Evolutionary conservation across 2,797 vertebrate species (phyloP).

Genomic region (Enteromius paludinosus): DNA sequence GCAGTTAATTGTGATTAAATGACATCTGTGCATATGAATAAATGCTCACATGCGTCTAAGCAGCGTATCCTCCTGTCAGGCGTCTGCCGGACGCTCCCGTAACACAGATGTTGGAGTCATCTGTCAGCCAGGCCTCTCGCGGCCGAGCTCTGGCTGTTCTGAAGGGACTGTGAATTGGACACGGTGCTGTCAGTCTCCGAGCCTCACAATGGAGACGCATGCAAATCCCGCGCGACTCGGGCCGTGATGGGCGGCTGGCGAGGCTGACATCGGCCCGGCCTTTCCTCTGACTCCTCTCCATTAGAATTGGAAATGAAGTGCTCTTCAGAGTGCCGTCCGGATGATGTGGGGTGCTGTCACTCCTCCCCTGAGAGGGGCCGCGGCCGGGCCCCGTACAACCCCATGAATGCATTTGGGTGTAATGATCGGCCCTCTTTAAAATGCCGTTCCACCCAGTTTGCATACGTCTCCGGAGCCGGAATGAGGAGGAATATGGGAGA

Average conservation of each 20-base stretch:
- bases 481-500: slow-evolving; percentile 61
- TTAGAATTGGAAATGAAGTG: slow-evolving; percentile 99
- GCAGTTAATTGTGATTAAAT: not conserved
- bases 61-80: slow-evolving; percentile 21
- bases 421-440: slow-evolving; percentile 91
- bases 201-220: slow-evolving; percentile 96
- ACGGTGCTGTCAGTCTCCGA: slow-evolving; percentile 99
- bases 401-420: slow-evolving; percentile 98
- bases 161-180: slow-evolving; percentile 97
- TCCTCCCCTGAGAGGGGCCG: slow-evolving; percentile 81
- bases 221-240: slow-evolving; percentile 82
- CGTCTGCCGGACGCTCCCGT: slow-evolving; percentile 78
- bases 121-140: slow-evolving; percentile 98
- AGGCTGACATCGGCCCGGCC: slow-evolving; percentile 94
- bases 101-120: slow-evolving; percentile 99
- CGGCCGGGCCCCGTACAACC: slow-evolving; percentile 89
- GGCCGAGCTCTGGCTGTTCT: slow-evolving; percentile 91
- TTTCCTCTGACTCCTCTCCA: slow-evolving; percentile 72
- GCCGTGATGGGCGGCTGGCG: slow-evolving; percentile 71
- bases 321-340: slow-evolving; percentile 87
- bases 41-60: not conserved
- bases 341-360: slow-evolving; percentile 84
- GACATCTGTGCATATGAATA: not conserved
- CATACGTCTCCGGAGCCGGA: slow-evolving; percentile 86
- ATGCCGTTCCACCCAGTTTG: slow-evolving; percentile 89